Evolutionary conservation across 2,797 vertebrate species (phyloP), one percentile per base, ranked within the genome.

Genomic region (Eulemur coronatus): DNA sequence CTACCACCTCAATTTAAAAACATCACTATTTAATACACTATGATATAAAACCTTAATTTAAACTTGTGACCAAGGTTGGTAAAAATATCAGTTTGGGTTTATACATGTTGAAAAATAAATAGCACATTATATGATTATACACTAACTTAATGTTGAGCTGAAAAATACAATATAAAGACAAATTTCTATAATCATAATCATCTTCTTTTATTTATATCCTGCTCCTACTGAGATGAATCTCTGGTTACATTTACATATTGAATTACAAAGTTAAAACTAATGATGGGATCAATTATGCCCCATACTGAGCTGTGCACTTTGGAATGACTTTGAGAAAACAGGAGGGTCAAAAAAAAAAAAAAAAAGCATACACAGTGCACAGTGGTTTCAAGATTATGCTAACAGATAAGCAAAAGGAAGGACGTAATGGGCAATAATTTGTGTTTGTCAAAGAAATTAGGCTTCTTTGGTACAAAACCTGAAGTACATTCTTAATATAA

Each of bases 271-370:
- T 97, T 98, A 96, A 96, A 98, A 96, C 97, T 98, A 98, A 98
- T 98, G 98, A 98, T 97, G 96, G 98, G 98, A 98, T 98, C 98
- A 98, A 97, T 98, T 98, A 98, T 97, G 98, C 98, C 98, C 93
- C 98, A 98, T 97, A 98, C 98, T 98, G 98, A 98, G 98, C 97
- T 88, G 84, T 97, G 98, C 97, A 97, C 97, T 98, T 98, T 97
- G 87, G 81, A 97, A 96, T 96, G 97, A 98, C 98, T 98, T 98
- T 98, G 97, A 97, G 95, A 97, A 97, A 97, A 97, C 97, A 96
- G 90, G 91, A 98, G 97, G 98, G 98, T 98, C 97, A 97, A 97
- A 97, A 96, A 96, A 70, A 89, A 89, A 89, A 94, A 89, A 91
- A 94, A 94, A 63, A 84, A 33, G 7, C 94, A 65, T 94, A 59